These are phyloP conservation scores for Listronotus bonariensis DNA, from an alignment of 1,140 invertebrate species.

Conservation along the genomic window DNA sequence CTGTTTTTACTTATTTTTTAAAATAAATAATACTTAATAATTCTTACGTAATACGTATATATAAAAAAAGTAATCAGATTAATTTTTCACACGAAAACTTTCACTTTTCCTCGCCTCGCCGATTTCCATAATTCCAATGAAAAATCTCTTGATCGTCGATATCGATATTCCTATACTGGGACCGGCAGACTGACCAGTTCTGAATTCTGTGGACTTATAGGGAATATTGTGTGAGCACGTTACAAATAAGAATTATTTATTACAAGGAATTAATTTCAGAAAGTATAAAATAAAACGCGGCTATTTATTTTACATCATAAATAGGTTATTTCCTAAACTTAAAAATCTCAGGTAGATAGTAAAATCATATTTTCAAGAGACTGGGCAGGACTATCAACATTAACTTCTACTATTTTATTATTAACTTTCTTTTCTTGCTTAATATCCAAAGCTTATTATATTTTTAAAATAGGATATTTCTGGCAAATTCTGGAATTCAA, in stretches of 20 bases:
- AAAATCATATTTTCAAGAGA: no score
- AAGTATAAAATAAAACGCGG: no score
- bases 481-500: no score
- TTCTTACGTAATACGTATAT: neutral
- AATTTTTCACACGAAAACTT: constrained; percentile 13
- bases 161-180: constrained; percentile 14
- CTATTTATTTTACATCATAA: no score
- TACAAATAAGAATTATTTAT: constrained; percentile 6
- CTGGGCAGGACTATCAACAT: no score
- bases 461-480: no score
- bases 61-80: neutral
- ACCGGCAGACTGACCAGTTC: constrained; percentile 2
- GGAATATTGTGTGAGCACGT: neutral
- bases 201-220: constrained; percentile 10
- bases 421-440: no score
- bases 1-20: no score
- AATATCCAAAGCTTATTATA: no score
- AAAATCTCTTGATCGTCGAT: constrained; percentile 2
- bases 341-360: no score
- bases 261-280: constrained; percentile 1
- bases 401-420: no score
- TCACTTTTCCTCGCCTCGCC: constrained; percentile 13
- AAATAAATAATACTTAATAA: neutral
- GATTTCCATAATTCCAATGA: constrained; percentile 18
- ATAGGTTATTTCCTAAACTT: no score